phyloP scores from a whole-genome alignment of 2,888 invertebrate species.

The Erannis defoliaria region DNA sequence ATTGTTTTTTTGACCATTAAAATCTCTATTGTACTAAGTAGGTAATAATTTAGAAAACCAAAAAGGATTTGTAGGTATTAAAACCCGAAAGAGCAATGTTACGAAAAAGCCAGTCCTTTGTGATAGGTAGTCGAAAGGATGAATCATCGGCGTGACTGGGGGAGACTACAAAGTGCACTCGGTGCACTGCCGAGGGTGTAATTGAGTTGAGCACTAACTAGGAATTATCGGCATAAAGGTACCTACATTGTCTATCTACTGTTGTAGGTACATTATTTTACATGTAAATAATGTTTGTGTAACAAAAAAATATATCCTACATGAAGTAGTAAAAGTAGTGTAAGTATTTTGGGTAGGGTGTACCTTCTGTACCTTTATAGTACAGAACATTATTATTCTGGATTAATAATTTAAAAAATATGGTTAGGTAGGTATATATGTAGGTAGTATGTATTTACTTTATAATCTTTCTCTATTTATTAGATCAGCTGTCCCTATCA shows the following conservation, averaged over 20 bases:
- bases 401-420: too few species aligned
- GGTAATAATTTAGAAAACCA: background rate
- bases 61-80: background rate
- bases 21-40: background rate
- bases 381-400: too few species aligned
- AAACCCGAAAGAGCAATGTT: slow-evolving; percentile 36
- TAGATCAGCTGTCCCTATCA: too few species aligned
- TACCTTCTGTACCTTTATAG: too few species aligned
- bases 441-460: too few species aligned
- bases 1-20: background rate
- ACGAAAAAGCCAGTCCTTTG: slow-evolving; percentile 67
- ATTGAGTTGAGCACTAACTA: slow-evolving; percentile 7
- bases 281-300: background rate
- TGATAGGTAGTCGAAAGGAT: slow-evolving; percentile 67
- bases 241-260: background rate
- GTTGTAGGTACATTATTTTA: background rate
- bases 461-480: too few species aligned
- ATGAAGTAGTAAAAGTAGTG: too few species aligned
- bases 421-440: too few species aligned
- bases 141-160: slow-evolving; percentile 77
- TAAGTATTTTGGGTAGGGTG: too few species aligned
- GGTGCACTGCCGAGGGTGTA: slow-evolving; percentile 33
- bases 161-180: slow-evolving; percentile 57
- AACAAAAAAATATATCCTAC: too few species aligned
- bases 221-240: background rate